A percentile compares a stretch with the other conserved stretches of the same genome.
phyloP scores from a whole-genome alignment of 2,888 invertebrate species.

The Meta bourneti region DNA sequence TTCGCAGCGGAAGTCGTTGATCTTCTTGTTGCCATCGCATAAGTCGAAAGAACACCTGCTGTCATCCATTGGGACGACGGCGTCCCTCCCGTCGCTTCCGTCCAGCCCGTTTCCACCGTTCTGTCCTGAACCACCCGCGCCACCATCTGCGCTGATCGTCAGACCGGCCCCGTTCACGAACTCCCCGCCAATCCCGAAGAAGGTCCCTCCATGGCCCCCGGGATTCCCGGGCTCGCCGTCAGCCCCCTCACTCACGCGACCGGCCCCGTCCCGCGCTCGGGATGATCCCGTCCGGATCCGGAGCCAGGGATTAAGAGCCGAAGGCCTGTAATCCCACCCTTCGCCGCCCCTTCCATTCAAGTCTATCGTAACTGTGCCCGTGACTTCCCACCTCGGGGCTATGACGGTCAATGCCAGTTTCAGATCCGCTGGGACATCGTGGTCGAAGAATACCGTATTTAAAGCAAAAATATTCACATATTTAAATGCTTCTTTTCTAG shows the following conservation, averaged over 20 bases:
- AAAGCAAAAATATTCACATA: constrained; percentile 2
- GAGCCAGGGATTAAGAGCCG: no score
- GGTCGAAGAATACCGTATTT: constrained; percentile 7
- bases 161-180: no score
- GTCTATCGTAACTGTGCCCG: not conserved
- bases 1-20: not conserved
- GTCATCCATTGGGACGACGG: not conserved
- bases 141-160: constrained; percentile 17
- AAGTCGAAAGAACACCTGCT: no score
- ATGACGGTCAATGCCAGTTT: not conserved
- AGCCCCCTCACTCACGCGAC: no score
- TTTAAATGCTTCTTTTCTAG: not conserved
- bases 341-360: not conserved
- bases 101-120: not conserved
- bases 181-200: constrained; percentile 41
- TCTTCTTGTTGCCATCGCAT: not conserved
- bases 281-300: not conserved
- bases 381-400: constrained; percentile 30
- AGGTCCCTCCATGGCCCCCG: constrained; percentile 9
- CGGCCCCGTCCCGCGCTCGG: not conserved
- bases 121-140: constrained; percentile 14
- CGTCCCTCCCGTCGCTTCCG: not conserved
- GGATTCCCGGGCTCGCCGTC: constrained; percentile 26
- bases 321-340: not conserved
- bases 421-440: not conserved